Conservation (phyloP, 2,113 vertebrate species). For the Mesoclemmys tuberculata region DNA sequence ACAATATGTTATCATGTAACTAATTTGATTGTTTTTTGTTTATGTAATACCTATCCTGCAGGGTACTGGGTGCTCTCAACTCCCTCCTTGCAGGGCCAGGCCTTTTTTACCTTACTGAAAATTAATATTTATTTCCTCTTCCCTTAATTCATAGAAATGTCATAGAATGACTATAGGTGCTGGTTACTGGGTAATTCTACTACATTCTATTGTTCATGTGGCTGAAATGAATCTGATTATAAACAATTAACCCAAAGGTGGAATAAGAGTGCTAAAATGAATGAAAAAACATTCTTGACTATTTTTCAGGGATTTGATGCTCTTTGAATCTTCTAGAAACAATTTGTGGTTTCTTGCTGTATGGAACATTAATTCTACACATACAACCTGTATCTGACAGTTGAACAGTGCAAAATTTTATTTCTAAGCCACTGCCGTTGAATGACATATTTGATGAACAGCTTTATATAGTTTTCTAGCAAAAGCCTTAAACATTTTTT, state of each 20-base stretch:
- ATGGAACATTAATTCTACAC: background rate
- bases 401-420: background rate
- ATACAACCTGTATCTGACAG: background rate
- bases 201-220: conserved; percentile 3
- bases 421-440: background rate
- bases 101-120: background rate
- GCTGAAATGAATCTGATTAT: background rate
- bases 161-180: background rate
- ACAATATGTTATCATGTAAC: background rate
- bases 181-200: background rate
- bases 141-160: background rate
- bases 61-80: background rate
- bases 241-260: background rate
- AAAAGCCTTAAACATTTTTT: background rate
- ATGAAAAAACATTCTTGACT: background rate
- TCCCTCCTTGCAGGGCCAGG: background rate
- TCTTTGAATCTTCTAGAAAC: background rate
- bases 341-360: background rate
- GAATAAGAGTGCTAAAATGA: conserved; percentile 16
- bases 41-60: background rate
- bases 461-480: background rate
- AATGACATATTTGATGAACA: background rate
- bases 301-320: background rate
- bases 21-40: background rate
- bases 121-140: background rate